Conservation (phyloP, 1,140 invertebrate species). For the Ericerus pela region DNA sequence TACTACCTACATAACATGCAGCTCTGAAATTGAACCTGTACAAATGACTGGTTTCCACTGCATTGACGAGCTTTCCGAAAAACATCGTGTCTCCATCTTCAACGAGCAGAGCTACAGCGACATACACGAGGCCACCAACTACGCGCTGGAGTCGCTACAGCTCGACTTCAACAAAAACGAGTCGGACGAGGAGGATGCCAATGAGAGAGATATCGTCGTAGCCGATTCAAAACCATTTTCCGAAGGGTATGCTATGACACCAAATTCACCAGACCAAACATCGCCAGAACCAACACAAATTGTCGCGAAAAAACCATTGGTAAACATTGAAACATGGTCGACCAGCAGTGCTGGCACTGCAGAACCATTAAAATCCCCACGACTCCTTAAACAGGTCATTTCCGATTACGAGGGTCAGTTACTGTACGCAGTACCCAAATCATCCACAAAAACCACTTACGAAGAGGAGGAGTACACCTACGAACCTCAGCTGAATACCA, state of each 20-base stretch:
- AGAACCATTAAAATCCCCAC: background rate
- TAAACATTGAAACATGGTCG: background rate
- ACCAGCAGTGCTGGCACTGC: background rate
- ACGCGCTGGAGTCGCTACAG: background rate
- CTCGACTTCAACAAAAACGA: background rate
- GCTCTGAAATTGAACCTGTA: constrained; percentile 15
- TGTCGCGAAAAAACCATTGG: background rate
- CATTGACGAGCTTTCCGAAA: constrained; percentile 9
- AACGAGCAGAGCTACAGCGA: background rate
- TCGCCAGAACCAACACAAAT: constrained; percentile 4
- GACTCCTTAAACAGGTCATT: background rate
- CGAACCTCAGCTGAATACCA: constrained; percentile 21
- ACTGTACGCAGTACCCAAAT: constrained; percentile 15
- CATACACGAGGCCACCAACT: constrained; percentile 15
- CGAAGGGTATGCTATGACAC: background rate
- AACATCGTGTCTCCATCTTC: constrained; percentile 10
- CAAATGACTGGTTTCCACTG: constrained; percentile 17
- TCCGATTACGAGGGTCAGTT: constrained; percentile 1
- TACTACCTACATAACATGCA: constrained; percentile 15
- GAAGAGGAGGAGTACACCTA: constrained; percentile 25
- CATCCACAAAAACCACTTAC: constrained; percentile 14
- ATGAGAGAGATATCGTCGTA: no score
- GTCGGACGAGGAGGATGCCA: background rate
- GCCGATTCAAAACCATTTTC: background rate
- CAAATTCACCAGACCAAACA: background rate